Evolutionary conservation across 2,797 vertebrate genomes (phyloP).

Genomic region (Hoplostethus atlanticus): DNA sequence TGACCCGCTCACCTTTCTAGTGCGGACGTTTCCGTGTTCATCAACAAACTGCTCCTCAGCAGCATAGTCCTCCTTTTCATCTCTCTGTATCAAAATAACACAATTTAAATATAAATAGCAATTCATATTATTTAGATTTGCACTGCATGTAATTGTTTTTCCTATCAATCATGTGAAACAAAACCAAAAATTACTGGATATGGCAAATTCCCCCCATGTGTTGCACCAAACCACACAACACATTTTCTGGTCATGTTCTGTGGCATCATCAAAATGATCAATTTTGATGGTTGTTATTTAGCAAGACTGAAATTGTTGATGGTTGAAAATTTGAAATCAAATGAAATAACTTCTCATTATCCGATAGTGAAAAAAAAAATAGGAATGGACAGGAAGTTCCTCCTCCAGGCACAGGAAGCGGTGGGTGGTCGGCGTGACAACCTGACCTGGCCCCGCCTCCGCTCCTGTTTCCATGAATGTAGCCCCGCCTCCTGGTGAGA

Average conservation of each 20-base stretch:
- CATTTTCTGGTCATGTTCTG: slow-evolving; percentile 41
- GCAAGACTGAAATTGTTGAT: slow-evolving; percentile 46
- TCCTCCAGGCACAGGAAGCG: slow-evolving; percentile 62
- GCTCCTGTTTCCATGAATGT: slow-evolving; percentile 77
- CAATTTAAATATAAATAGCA: slow-evolving; percentile 12
- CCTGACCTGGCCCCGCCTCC: slow-evolving; percentile 81
- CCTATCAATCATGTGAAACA: slow-evolving; percentile 42
- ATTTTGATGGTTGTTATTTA: slow-evolving; percentile 59
- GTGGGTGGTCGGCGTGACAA: slow-evolving; percentile 60
- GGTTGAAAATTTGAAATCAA: slow-evolving; percentile 39
- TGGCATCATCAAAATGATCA: slow-evolving; percentile 58
- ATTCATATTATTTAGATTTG: neutral
- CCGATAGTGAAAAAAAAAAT: slow-evolving; percentile 23
- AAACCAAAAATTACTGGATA: slow-evolving; percentile 25
- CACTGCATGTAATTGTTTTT: neutral
- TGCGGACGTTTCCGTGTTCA: slow-evolving; percentile 88
- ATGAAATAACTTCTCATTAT: slow-evolving; percentile 29
- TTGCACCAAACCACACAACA: slow-evolving; percentile 55
- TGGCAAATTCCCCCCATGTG: slow-evolving; percentile 56
- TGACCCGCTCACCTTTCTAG: slow-evolving; percentile 84
- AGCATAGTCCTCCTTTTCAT: slow-evolving; percentile 84
- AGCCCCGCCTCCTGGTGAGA: slow-evolving; percentile 70
- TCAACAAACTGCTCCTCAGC: slow-evolving; percentile 90
- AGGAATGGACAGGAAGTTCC: slow-evolving; percentile 59
- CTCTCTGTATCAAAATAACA: slow-evolving; percentile 80